A percentile compares a stretch with the other conserved stretches of the same genome.
phyloP scores from a whole-genome alignment of 2,888 invertebrate genomes.

The Erynnis tages region DNA sequence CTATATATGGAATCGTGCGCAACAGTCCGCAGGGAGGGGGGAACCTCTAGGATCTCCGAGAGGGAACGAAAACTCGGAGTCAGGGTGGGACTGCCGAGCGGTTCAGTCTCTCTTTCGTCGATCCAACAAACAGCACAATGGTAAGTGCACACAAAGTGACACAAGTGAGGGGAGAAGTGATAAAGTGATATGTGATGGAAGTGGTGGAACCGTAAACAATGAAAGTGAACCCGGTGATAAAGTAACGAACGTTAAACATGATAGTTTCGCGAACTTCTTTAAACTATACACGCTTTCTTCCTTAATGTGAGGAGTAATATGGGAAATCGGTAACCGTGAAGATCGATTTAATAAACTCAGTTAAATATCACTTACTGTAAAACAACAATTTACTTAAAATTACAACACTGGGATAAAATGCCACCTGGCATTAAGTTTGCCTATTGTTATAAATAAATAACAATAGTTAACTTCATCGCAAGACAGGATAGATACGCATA shows the following conservation, averaged over 20 bases:
- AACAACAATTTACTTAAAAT: not conserved
- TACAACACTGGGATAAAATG: too few relatives aligned
- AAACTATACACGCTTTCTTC: not conserved
- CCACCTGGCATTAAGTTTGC: too few relatives aligned
- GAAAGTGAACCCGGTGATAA: conserved; percentile 14
- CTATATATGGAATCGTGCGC: conserved; percentile 75
- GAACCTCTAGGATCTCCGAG: conserved; percentile 53
- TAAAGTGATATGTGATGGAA: conserved; percentile 39
- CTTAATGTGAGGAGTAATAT: not conserved
- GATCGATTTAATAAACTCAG: not conserved
- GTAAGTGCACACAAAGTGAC: conserved; percentile 57
- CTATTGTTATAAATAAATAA: too few relatives aligned
- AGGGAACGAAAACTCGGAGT: conserved; percentile 66
- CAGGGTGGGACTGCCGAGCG: conserved; percentile 78
- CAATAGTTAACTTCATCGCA: too few relatives aligned
- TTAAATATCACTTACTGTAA: not conserved
- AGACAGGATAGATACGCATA: too few relatives aligned
- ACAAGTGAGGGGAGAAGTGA: conserved; percentile 41
- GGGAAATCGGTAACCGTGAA: not conserved
- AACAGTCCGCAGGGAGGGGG: conserved; percentile 41
- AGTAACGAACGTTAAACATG: not conserved
- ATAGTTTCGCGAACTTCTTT: not conserved
- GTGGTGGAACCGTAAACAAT: conserved; percentile 45
- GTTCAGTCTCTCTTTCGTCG: conserved; percentile 78
- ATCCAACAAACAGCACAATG: conserved; percentile 75